Percentiles rank a stretch among this genome's conserved stretches.
These are phyloP conservation scores for Silurus glanis DNA, from an alignment of 2,113 vertebrate species.

Conservation along the genomic window DNA sequence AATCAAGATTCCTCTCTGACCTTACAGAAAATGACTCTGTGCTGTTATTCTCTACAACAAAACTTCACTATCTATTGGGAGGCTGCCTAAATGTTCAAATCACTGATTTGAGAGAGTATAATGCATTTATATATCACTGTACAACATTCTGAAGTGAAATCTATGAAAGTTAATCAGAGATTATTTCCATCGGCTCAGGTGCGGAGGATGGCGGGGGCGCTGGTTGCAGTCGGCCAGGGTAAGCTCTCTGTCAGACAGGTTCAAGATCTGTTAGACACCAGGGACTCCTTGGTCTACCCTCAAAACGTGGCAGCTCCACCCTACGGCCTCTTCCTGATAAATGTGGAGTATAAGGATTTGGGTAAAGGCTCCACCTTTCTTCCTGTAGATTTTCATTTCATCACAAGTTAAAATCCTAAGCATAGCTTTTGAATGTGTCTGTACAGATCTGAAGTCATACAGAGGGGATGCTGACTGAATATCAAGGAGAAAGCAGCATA, in stretches of 20 bases:
- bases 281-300: slow-evolving; percentile 73
- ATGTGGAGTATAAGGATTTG: slow-evolving; percentile 72
- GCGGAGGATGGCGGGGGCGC: slow-evolving; percentile 81
- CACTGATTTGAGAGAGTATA: not conserved
- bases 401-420: not conserved
- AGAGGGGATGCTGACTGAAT: not conserved
- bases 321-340: slow-evolving; percentile 81
- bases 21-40: not conserved
- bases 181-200: slow-evolving; percentile 69
- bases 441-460: slow-evolving; percentile 59
- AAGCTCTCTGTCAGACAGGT: slow-evolving; percentile 68
- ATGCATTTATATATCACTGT: not conserved
- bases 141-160: not conserved
- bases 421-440: not conserved
- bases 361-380: slow-evolving; percentile 53
- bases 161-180: not conserved
- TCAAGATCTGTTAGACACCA: slow-evolving; percentile 73
- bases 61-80: not conserved
- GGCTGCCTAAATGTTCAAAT: not conserved
- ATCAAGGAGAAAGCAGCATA: not conserved
- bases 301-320: slow-evolving; percentile 73
- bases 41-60: not conserved
- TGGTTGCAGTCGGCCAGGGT: slow-evolving; percentile 83
- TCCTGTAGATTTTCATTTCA: too few relatives aligned
- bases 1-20: not conserved